Evolutionary conservation across 2,797 vertebrate species (phyloP), one percentile per base, ranked within the genome.

Genomic region (Poecile montanus): DNA sequence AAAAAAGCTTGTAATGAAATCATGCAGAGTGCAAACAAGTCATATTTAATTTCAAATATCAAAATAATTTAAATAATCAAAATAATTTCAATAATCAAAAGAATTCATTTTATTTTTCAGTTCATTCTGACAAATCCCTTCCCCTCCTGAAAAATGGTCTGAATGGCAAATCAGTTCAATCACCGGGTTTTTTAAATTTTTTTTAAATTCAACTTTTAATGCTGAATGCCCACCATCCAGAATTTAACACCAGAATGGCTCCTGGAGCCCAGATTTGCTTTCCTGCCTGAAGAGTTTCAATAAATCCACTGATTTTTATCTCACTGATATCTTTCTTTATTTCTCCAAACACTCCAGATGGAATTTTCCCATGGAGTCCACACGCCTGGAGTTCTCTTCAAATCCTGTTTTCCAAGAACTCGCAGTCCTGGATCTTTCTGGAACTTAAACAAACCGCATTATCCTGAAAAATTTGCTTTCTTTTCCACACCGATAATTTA

Each of bases 141-240:
- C 19, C n/a, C 4, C 20, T 47, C 29, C 47, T 34, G 29, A 40
- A 45, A 40, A 53, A 30, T 2, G 16, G 2, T 17, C 16, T n/a
- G 27, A 17, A n/a, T 10, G n/a, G 4, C 38, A 10, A 40, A 40
- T 9, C n/a, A 9, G 4, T 16, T n/a, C 4, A 15, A 1, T 2
- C 18, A 1, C 1, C 7, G 25, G 4, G 4, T 23, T 79, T 79
- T 51, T 6, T 7, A 9, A 7, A 12, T 50, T 23, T 4, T 12
- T 74, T 38, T 34, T 10, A 9, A 53, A 68, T 62, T 34, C 4
- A 4, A 0, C 11, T 66, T 65, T 58, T n/a, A 25, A 5, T 20
- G 9, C 3, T 30, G 11, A 34, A 58, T 9, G 13, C 9, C 36
- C 32, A n/a, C 3, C 22, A 10, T 1, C 3, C 2, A 18, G 45